Evolutionary conservation across 2,888 invertebrate genomes (phyloP).

Genomic region (Helleia helle): DNA sequence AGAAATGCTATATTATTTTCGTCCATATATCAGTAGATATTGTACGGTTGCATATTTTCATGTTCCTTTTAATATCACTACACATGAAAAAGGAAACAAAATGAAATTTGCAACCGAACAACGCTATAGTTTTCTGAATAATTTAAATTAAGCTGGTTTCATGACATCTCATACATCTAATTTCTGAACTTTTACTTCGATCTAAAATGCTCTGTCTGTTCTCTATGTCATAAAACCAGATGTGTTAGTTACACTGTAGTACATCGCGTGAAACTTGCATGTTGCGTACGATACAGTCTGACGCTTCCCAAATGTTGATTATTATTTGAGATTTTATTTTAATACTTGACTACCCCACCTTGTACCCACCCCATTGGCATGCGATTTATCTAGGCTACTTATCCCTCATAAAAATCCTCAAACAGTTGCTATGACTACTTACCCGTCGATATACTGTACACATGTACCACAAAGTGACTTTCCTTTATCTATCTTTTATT

Average conservation of each 20-base stretch:
- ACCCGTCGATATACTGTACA: constrained; percentile 37
- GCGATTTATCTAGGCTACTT: constrained; percentile 65
- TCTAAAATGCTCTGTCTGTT: constrained; percentile 20
- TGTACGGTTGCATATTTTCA: constrained; percentile 59
- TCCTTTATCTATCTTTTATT: constrained; percentile 65
- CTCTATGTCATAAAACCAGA: constrained; percentile 54
- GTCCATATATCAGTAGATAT: constrained; percentile 56
- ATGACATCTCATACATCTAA: constrained; percentile 37
- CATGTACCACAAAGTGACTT: constrained; percentile 61
- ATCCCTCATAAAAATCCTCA: constrained; percentile 59
- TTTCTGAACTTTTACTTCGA: constrained; percentile 15
- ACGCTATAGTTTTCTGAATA: constrained; percentile 45
- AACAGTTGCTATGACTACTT: constrained; percentile 72
- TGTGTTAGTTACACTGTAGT: constrained; percentile 37
- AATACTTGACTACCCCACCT: constrained; percentile 49
- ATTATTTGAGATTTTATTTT: constrained; percentile 28
- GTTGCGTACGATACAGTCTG: constrained; percentile 50
- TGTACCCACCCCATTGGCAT: constrained; percentile 53
- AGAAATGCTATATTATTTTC: constrained; percentile 61
- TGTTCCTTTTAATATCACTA: constrained; percentile 1
- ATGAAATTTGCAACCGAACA: constrained; percentile 56
- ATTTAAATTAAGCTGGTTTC: constrained; percentile 49
- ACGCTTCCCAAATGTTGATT: constrained; percentile 47
- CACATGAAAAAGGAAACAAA: background rate
- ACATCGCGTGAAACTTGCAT: constrained; percentile 50